A percentile compares a stretch with the other conserved stretches of the same genome.
These are phyloP conservation scores for Micromussa lordhowensis DNA, from an alignment of 92 coral and sea anemone genomes.

Conservation along the genomic window DNA sequence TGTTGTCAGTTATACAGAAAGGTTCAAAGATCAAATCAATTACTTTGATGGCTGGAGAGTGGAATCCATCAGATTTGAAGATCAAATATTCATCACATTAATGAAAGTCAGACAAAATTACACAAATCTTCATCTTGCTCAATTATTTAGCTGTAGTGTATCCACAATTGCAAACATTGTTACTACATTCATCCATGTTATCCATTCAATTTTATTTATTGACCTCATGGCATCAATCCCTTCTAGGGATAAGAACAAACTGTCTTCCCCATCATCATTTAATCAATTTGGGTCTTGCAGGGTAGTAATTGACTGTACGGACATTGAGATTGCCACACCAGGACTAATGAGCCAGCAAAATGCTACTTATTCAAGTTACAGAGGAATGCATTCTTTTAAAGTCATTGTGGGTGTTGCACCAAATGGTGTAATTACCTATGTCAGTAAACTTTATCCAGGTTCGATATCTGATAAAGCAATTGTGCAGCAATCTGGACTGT, in stretches of 20 bases:
- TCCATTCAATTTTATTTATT: constrained; percentile 34
- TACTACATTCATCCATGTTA: constrained; percentile 41
- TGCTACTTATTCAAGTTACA: constrained; percentile 66
- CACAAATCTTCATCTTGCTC: constrained; percentile 68
- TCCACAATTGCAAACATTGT: constrained; percentile 24
- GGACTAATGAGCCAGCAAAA: constrained; percentile 54
- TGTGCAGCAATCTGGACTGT: constrained; percentile 48
- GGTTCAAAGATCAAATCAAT: no score
- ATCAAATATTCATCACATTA: constrained; percentile 62
- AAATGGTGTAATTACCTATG: constrained; percentile 70
- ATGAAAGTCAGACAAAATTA: constrained; percentile 68
- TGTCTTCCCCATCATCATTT: constrained; percentile 58
- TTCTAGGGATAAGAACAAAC: constrained; percentile 59
- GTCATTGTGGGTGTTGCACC: constrained; percentile 75
- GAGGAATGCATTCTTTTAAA: constrained; percentile 66
- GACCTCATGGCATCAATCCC: constrained; percentile 55
- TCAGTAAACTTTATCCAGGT: constrained; percentile 70
- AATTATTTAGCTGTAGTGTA: constrained; percentile 48
- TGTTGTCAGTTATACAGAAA: no score
- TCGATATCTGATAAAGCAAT: constrained; percentile 66
- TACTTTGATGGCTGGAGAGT: no score
- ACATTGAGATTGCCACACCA: constrained; percentile 63
- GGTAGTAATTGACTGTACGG: constrained; percentile 75
- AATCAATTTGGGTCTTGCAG: constrained; percentile 53
- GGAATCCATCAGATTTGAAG: constrained; percentile 50